Base-by-base conservation (phyloP, 2,797 vertebrate species). In the Parauchenoglanis punctatus region DNA sequence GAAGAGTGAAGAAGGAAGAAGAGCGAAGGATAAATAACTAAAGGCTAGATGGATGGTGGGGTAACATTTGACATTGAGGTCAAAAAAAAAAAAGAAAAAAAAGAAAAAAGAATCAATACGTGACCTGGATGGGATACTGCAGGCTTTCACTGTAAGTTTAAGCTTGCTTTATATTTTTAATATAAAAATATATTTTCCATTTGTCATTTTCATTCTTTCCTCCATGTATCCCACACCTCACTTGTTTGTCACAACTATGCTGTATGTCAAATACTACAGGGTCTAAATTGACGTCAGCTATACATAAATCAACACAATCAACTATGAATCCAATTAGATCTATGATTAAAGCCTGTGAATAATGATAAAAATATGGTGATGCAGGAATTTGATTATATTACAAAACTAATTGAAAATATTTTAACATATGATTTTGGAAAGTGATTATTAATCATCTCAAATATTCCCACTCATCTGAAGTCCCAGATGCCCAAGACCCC, bases 21-120 rank as follows among this genome's bases (percentile, higher is more conserved):
- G 31, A 59, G 10, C 40, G 28, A 80, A 35, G 77, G 56, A 70
- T 76, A 65, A 81, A 61, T 85, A 73, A 84, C 46, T 67, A 17
- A 28, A 58, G 23, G 15, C 15, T 54, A 31, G 68, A 59, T 59
- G 17, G 28, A 67, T 25, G 17, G 25, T 28, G 7, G 7, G 52
- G 65, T 81, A 1, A 78, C 20, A 4, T 72, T 85, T 83, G 88
- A 89, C 8, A 5, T 44, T 6, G 3, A 28, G 35, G 56, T 61
- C 56, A 81, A n/a, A 59, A 61, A 67, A 28, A 82, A 78, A 67
- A 58, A 82, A 35, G 15, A 31, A 35, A 59, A 68, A 28, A 83
- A 40, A 0, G 7, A 4, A 3, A 75, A 17, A 58, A 80, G 58
- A 58, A 35, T 56, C 15, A 35, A 78, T 58, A 35, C 20, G 17